phyloP scores from a whole-genome alignment of 1,140 invertebrate genomes.

The Reticulitermes speratus region DNA sequence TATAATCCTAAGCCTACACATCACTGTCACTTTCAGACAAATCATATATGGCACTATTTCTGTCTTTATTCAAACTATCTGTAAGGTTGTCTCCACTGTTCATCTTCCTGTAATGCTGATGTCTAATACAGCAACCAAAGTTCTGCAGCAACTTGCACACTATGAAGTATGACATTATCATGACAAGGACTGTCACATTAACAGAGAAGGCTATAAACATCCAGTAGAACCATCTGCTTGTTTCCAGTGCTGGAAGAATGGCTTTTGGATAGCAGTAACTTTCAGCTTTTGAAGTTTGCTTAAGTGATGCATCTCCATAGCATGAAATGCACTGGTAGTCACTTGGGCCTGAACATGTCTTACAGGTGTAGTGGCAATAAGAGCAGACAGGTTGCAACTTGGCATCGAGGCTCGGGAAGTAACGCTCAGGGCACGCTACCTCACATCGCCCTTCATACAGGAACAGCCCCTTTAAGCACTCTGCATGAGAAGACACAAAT shows the following conservation, averaged over 20 bases:
- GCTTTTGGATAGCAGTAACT: constrained; percentile 47
- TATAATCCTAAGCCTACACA: too few species aligned
- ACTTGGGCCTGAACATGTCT: constrained; percentile 53
- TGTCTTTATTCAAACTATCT: neutral
- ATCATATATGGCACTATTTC: neutral
- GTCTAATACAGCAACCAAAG: neutral
- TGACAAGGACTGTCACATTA: constrained; percentile 27
- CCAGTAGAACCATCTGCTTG: constrained; percentile 43
- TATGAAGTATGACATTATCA: neutral
- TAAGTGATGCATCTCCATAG: constrained; percentile 51
- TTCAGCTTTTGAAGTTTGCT: constrained; percentile 39
- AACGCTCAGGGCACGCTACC: constrained; percentile 46
- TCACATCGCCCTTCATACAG: constrained; percentile 48
- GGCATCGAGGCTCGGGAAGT: constrained; percentile 35
- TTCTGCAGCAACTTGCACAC: neutral
- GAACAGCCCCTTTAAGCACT: constrained; percentile 46
- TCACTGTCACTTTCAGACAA: constrained; percentile 15
- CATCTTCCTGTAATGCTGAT: neutral
- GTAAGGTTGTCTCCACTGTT: neutral
- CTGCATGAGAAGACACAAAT: constrained; percentile 41
- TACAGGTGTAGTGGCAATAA: constrained; percentile 60
- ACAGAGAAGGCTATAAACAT: constrained; percentile 41
- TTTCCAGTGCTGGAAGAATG: constrained; percentile 41
- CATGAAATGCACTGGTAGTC: constrained; percentile 58
- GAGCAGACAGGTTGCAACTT: constrained; percentile 42